Percentiles rank a stretch among this genome's conserved stretches.
Evolutionary conservation across 2,888 invertebrate species (phyloP).

Genomic region (Luperina testacea): DNA sequence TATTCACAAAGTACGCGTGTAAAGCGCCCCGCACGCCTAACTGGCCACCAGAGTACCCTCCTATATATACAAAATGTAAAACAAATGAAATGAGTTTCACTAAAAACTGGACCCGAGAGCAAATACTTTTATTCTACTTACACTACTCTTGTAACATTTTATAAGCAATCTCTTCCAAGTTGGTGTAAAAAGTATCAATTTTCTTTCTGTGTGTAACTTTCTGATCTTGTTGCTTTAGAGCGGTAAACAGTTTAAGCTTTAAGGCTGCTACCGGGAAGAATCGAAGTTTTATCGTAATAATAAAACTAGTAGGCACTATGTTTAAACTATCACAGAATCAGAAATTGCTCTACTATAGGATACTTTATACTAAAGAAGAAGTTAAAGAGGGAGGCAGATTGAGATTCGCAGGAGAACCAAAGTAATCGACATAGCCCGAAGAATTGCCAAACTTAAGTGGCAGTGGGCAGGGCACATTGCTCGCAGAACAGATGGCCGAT

Average conservation of each 20-base stretch:
- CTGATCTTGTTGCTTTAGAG: slow-evolving; percentile 48
- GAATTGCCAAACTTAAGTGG: too few species aligned
- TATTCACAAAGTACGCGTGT: slow-evolving; percentile 83
- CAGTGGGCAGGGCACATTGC: too few species aligned
- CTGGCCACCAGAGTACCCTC: slow-evolving; percentile 76
- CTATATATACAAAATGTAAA: slow-evolving; percentile 72
- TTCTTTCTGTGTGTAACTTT: slow-evolving; percentile 48
- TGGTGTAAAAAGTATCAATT: slow-evolving; percentile 53
- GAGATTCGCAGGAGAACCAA: too few species aligned
- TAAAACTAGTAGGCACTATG: slow-evolving; percentile 43
- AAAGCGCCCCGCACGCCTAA: slow-evolving; percentile 76
- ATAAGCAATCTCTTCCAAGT: slow-evolving; percentile 32
- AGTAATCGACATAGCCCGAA: too few species aligned
- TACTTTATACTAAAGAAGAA: slow-evolving; percentile 17
- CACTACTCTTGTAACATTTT: slow-evolving; percentile 32
- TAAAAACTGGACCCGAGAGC: slow-evolving; percentile 54
- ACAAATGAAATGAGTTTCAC: slow-evolving; percentile 68
- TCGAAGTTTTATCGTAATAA: slow-evolving; percentile 55
- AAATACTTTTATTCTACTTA: slow-evolving; percentile 59
- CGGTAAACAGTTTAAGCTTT: slow-evolving; percentile 54
- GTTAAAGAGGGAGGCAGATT: slow-evolving; percentile 6
- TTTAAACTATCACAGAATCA: slow-evolving; percentile 40
- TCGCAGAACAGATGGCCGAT: too few species aligned
- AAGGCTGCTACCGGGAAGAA: slow-evolving; percentile 25
- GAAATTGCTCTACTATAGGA: slow-evolving; percentile 21